phyloP scores from a whole-genome alignment of 2,888 invertebrate genomes.

The Crossocerus cetratus region DNA sequence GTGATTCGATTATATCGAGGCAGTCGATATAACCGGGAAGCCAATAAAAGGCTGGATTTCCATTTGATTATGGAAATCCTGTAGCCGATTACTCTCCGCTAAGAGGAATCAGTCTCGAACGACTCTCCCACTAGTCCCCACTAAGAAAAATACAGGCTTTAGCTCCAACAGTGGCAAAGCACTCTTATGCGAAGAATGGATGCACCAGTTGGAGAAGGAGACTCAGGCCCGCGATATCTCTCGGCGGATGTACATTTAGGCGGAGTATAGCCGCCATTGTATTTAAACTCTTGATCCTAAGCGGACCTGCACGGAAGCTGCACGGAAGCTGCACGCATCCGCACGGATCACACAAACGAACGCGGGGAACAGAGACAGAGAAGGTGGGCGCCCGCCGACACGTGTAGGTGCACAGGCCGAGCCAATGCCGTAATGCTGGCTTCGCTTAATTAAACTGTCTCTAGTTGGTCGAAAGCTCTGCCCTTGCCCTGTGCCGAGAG shows the following conservation, averaged over 20 bases:
- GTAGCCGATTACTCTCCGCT: slow-evolving; percentile 4
- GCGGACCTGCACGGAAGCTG: slow-evolving; percentile 31
- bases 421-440: slow-evolving; percentile 57
- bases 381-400: slow-evolving; percentile 48
- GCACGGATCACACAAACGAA: no score
- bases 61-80: not conserved
- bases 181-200: no score
- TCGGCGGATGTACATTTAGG: slow-evolving; percentile 23
- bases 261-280: slow-evolving; percentile 15
- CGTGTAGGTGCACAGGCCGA: slow-evolving; percentile 46
- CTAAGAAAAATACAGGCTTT: not conserved
- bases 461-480: slow-evolving; percentile 63
- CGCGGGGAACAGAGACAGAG: no score
- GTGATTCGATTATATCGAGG: no score
- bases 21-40: not conserved
- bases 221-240: slow-evolving; percentile 5
- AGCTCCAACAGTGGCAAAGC: no score
- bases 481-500: slow-evolving; percentile 38
- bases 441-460: slow-evolving; percentile 73
- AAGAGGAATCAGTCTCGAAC: not conserved
- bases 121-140: not conserved
- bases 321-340: slow-evolving; percentile 19
- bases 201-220: no score
- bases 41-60: slow-evolving; percentile 7
- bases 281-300: slow-evolving; percentile 45